Conservation (phyloP, 2,113 vertebrate genomes). For the Stigmatopora nigra region DNA sequence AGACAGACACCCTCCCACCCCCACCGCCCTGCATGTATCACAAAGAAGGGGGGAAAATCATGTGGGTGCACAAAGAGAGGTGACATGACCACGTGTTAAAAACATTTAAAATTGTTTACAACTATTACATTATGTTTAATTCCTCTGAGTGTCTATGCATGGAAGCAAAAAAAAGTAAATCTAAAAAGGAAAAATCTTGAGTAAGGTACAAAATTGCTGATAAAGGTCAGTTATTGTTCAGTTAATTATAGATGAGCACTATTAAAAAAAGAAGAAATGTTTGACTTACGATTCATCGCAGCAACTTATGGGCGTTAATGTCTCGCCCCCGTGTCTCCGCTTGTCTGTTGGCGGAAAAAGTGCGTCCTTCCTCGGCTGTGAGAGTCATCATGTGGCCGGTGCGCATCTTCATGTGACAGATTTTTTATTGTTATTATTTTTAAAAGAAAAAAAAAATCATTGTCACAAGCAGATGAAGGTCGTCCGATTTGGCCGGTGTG, state of each 20-base stretch:
- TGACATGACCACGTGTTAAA: conserved; percentile 4
- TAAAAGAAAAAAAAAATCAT: not conserved
- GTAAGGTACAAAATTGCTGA: not conserved
- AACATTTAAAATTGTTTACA: not conserved
- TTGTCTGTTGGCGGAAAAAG: conserved; percentile 40
- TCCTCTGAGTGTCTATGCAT: not conserved
- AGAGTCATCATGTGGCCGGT: not conserved
- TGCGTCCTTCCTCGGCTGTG: conserved; percentile 32
- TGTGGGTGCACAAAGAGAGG: conserved; percentile 30
- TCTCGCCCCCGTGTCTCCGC: conserved; percentile 39
- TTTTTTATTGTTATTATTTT: not conserved
- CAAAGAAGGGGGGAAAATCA: conserved; percentile 22
- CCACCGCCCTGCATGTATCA: not conserved
- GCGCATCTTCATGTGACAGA: not conserved
- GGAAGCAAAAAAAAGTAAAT: conserved; percentile 26
- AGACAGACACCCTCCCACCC: conserved; percentile 27
- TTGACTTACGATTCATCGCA: conserved; percentile 57
- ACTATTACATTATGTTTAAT: conserved; percentile 5
- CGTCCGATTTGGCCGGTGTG: conserved; percentile 71
- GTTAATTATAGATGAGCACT: not conserved
- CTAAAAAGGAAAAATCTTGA: conserved; percentile 1
- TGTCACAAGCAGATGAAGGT: conserved; percentile 41
- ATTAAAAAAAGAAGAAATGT: conserved; percentile 9
- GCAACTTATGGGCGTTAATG: conserved; percentile 62
- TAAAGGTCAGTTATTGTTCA: not conserved